These are phyloP conservation scores for Zeus faber DNA, from an alignment of 2,113 vertebrate species.

Conservation along the genomic window DNA sequence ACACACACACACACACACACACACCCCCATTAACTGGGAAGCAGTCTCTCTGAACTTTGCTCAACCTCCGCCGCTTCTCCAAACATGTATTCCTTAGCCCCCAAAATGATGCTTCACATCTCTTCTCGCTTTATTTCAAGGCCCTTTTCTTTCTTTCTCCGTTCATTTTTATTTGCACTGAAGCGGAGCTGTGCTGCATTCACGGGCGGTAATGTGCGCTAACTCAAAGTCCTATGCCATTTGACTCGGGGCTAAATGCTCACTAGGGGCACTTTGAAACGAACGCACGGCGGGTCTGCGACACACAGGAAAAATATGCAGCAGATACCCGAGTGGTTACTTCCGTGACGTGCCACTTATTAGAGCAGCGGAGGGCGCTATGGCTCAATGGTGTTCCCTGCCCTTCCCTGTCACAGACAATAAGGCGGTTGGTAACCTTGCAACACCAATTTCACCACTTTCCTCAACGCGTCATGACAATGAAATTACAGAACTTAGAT, in stretches of 20 bases:
- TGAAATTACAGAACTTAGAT: no score
- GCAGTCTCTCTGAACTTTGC: conserved; percentile 50
- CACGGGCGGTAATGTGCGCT: conserved; percentile 22
- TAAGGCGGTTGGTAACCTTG: background rate
- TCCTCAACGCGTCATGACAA: no score
- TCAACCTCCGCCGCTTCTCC: conserved; percentile 50
- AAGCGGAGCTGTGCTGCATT: conserved; percentile 35
- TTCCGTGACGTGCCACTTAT: conserved; percentile 6
- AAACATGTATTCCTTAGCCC: conserved; percentile 45
- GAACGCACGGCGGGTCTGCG: conserved; percentile 17
- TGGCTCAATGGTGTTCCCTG: conserved; percentile 1
- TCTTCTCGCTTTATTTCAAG: conserved; percentile 23
- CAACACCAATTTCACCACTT: background rate
- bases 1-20: no score
- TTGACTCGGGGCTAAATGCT: conserved; percentile 40
- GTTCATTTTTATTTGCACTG: conserved; percentile 9
- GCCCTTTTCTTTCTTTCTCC: background rate
- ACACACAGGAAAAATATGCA: conserved; percentile 13
- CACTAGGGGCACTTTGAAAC: conserved; percentile 21
- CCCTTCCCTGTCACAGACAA: background rate
- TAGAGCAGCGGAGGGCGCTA: conserved; percentile 3
- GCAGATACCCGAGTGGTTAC: conserved; percentile 3
- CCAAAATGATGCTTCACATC: conserved; percentile 32
- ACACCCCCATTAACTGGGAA: conserved; percentile 45
- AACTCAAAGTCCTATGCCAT: conserved; percentile 32